Base-by-base conservation (phyloP, 2,113 vertebrate genomes). In the Macrotis lagotis region DNA sequence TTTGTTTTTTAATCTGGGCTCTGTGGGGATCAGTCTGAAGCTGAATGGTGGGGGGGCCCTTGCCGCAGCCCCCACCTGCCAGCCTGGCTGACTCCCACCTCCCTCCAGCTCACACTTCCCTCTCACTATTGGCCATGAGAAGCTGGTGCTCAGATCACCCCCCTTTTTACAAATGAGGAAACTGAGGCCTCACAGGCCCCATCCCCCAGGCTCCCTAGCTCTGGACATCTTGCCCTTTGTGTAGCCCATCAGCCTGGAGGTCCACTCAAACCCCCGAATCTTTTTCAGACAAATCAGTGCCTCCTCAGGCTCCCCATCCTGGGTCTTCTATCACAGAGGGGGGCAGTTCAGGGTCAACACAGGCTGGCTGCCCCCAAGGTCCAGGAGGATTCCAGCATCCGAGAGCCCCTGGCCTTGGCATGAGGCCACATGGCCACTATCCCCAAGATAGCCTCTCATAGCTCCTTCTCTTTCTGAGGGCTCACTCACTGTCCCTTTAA, bases 1-100 rank as follows among this genome's bases (percentile, higher is more conserved):
- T 95, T 97, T 97, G 93, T 98, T 97, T 98, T 98, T 98, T 97
- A 98, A 98, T 98, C 97, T 96, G 94, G 48, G 48, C 94, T 97
- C 97, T 98, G 98, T 98, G 98, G 98, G 98, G 98, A 98, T 98
- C 98, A 97, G 97, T 96, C 97, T 97, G 97, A 97, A 98, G 96
- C 98, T 92, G 96, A 97, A 97, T 95, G 94, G 25, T 0, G 25
- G 48, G 66, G 66, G 66, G 53, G 28, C 28, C 66, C 3, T 25
- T n/a, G 12, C 26, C n/a, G 37, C 48, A 6, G 47, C 28, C 44
- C 90, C 90, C 59, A 91, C 91, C 52, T 11, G 48, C 53, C 59
- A 49, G 51, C 66, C 51, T 95, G 24, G 25, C 12, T 55, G n/a
- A 37, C 25, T 89, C 50, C n/a, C 44, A 91, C 31, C 50, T 95